Conservation (phyloP, 2,888 invertebrate genomes). For the Sphinx pinastri region DNA sequence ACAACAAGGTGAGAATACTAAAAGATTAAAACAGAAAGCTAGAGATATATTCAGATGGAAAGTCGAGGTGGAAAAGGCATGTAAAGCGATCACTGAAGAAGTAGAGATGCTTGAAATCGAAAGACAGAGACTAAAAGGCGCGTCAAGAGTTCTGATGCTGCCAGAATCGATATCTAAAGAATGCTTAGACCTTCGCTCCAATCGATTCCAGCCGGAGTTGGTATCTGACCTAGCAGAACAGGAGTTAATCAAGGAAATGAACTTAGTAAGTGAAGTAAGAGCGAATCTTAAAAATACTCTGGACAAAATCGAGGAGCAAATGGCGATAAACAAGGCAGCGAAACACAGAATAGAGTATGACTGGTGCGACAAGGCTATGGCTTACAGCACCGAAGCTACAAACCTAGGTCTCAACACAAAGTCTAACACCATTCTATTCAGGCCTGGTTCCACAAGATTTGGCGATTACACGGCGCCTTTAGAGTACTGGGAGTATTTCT, state of each 20-base stretch:
- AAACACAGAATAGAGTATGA: conserved; percentile 94
- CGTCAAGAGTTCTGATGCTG: conserved; percentile 86
- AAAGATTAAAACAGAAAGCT: conserved; percentile 86
- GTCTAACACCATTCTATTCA: conserved; percentile 89
- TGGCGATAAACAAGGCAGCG: conserved; percentile 89
- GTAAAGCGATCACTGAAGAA: conserved; percentile 88
- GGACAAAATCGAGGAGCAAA: conserved; percentile 87
- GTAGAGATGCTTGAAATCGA: conserved; percentile 87
- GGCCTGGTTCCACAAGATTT: conserved; percentile 91
- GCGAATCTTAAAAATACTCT: conserved; percentile 85
- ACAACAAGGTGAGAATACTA: conserved; percentile 87
- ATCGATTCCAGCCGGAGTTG: conserved; percentile 88
- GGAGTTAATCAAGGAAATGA: conserved; percentile 89
- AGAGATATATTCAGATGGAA: conserved; percentile 90
- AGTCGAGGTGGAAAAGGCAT: conserved; percentile 88
- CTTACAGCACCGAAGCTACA: conserved; percentile 89
- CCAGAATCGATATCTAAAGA: conserved; percentile 91
- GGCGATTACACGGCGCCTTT: conserved; percentile 87
- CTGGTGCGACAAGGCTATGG: conserved; percentile 95
- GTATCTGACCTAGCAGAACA: conserved; percentile 90
- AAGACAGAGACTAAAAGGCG: conserved; percentile 87
- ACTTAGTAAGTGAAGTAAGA: conserved; percentile 88
- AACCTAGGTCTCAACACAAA: conserved; percentile 88
- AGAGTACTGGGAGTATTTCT: conserved; percentile 93
- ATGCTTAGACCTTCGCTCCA: conserved; percentile 88